Evolutionary conservation across 2,797 vertebrate species (phyloP).

Genomic region (Clarias platycephalus): DNA sequence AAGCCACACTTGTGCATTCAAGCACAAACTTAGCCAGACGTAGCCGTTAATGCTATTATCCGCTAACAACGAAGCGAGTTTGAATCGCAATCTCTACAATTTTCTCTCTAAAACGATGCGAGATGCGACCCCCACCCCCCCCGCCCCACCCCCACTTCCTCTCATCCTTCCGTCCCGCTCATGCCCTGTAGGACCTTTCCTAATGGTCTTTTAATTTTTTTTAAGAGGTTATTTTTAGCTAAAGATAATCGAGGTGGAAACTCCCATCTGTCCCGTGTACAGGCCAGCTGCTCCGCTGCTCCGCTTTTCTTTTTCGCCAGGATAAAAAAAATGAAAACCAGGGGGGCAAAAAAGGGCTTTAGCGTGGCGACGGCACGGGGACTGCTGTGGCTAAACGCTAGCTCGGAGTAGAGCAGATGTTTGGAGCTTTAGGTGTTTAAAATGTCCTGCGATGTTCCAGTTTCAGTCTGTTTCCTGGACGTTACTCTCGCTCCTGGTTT

Average conservation of each 20-base stretch:
- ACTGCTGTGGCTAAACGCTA: neutral
- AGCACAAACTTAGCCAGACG: neutral
- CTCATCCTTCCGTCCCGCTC: conserved; percentile 64
- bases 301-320: conserved; percentile 69
- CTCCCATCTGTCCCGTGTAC: conserved; percentile 81
- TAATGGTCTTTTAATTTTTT: conserved; percentile 81
- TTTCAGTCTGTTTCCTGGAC: neutral
- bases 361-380: conserved; percentile 28
- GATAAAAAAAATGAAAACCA: conserved; percentile 51
- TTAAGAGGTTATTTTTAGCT: conserved; percentile 79
- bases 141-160: too few relatives aligned
- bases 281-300: conserved; percentile 82
- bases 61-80: neutral
- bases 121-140: too few relatives aligned
- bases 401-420: conserved; percentile 17
- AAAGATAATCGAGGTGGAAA: conserved; percentile 85
- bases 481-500: neutral
- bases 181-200: conserved; percentile 69
- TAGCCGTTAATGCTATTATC: neutral
- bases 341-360: conserved; percentile 52
- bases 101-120: conserved; percentile 54
- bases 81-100: conserved; percentile 65
- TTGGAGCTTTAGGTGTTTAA: conserved; percentile 14
- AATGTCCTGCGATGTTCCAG: neutral
- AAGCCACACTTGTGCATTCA: neutral